Conservation (phyloP, 2,888 invertebrate genomes). For the Antheraea yamamai region DNA sequence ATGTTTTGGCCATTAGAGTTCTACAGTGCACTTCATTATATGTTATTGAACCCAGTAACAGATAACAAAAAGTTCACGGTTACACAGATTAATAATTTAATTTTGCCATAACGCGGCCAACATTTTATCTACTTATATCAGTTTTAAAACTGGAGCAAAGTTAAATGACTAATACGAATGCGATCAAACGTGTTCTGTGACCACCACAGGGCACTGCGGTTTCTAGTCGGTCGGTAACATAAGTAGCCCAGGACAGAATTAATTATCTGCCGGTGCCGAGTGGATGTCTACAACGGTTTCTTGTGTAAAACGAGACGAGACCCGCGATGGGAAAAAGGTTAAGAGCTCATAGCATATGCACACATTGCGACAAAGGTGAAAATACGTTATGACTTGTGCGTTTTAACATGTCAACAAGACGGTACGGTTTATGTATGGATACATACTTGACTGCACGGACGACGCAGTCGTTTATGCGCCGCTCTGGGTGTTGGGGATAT, state of each 20-base stretch:
- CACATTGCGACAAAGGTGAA: slow-evolving; percentile 41
- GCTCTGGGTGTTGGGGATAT: too few relatives aligned
- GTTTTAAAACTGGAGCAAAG: slow-evolving; percentile 61
- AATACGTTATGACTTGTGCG: slow-evolving; percentile 24
- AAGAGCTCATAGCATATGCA: slow-evolving; percentile 52
- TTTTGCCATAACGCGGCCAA: not conserved
- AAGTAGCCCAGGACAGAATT: slow-evolving; percentile 76
- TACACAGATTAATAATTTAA: not conserved
- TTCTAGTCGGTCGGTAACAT: slow-evolving; percentile 62
- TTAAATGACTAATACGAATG: slow-evolving; percentile 60
- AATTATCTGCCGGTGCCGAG: slow-evolving; percentile 61
- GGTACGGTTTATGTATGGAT: not conserved
- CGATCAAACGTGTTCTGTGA: slow-evolving; percentile 59
- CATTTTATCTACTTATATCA: not conserved
- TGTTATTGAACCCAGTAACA: not conserved
- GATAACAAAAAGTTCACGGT: not conserved
- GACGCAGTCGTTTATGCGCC: not conserved
- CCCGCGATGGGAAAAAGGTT: slow-evolving; percentile 67
- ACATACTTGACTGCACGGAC: not conserved
- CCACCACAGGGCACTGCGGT: slow-evolving; percentile 67
- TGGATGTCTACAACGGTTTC: slow-evolving; percentile 71
- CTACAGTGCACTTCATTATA: slow-evolving; percentile 5
- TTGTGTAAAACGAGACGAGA: slow-evolving; percentile 74
- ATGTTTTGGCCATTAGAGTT: not conserved
- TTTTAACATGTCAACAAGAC: not conserved